Evolutionary conservation across 1,140 invertebrate genomes (phyloP).

Genomic region (Monomorium pharaonis): DNA sequence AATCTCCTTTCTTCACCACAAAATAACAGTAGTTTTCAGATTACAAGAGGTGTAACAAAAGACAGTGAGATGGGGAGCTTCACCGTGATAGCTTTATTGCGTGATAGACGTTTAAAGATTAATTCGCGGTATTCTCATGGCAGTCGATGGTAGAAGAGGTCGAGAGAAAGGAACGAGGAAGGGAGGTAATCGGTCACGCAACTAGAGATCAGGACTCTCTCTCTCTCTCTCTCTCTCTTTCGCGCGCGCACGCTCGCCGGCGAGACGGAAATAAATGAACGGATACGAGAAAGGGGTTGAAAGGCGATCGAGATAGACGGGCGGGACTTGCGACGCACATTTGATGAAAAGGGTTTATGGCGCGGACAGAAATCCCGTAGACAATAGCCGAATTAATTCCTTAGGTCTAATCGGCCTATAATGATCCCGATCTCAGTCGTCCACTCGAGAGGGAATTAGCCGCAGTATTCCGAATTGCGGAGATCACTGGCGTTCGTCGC

Average conservation of each 20-base stretch:
- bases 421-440: constrained; percentile 74
- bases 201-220: constrained; percentile 59
- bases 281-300: constrained; percentile 61
- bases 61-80: constrained; percentile 15
- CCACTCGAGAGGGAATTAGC: constrained; percentile 65
- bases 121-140: constrained; percentile 55
- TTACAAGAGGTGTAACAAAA: constrained; percentile 51
- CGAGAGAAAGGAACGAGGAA: neutral
- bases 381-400: constrained; percentile 82
- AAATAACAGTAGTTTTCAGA: constrained; percentile 9
- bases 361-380: constrained; percentile 78
- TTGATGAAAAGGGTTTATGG: constrained; percentile 81
- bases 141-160: constrained; percentile 49
- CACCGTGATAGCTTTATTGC: constrained; percentile 55
- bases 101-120: constrained; percentile 67
- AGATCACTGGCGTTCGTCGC: constrained; percentile 63
- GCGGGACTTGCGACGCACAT: constrained; percentile 64
- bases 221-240: too few relatives aligned
- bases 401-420: constrained; percentile 79
- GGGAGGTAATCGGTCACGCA: constrained; percentile 68
- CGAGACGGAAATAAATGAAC: constrained; percentile 70
- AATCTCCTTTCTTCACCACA: neutral
- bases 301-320: constrained; percentile 53
- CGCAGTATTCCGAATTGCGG: constrained; percentile 55
- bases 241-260: neutral